Base-by-base conservation (phyloP, 2,113 vertebrate species). In the Origma solitaria region DNA sequence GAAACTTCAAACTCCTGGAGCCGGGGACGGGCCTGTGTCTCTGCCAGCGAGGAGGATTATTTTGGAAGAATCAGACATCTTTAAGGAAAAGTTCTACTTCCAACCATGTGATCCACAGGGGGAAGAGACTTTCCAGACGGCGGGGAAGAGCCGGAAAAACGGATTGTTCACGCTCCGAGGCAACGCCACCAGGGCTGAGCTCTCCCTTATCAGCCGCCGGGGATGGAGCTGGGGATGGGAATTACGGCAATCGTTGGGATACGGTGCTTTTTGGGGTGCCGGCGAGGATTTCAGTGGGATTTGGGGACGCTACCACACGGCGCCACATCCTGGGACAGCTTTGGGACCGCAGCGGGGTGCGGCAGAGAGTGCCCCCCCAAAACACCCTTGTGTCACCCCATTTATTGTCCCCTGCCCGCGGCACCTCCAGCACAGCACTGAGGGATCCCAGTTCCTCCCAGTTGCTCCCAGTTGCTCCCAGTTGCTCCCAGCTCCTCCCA, bases 241-340 rank as follows among this genome's bases (percentile, higher is more conserved):
- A 54, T 33, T 0, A 2, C 0, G 7, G 47, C 1, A 7, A 2
- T 11, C 25, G 0, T 2, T 0, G 14, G 70, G 61, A 33, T 4
- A 0, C 0, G 15, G 57, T 2, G 2, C 9, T 1, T n/a, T 7
- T 6, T 1, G 6, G 69, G 60, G 7, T 0, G 10, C 23, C 8
- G 0, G 1, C 3, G 0, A 10, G 69, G 45, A 5, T 4, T 9
- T 0, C 20, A 0, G 6, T 0, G 14, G 13, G 20, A 18, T n/a
- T 3, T 4, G 53, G 86, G 73, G 14, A 4, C 6, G 8, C 28
- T 2, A 4, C 18, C 3, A 38, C 47, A 0, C 0, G 15, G 1
- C 1, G 40, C 18, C 45, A 0, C 33, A 33, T 7, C 10, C 28
- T 4, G 47, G 3, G 5, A 22, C 4, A 0, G 37, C 4, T 50